Evolutionary conservation across 2,888 invertebrate species (phyloP), one percentile per base, ranked within the genome.

Genomic region (Oscheius sp.): DNA sequence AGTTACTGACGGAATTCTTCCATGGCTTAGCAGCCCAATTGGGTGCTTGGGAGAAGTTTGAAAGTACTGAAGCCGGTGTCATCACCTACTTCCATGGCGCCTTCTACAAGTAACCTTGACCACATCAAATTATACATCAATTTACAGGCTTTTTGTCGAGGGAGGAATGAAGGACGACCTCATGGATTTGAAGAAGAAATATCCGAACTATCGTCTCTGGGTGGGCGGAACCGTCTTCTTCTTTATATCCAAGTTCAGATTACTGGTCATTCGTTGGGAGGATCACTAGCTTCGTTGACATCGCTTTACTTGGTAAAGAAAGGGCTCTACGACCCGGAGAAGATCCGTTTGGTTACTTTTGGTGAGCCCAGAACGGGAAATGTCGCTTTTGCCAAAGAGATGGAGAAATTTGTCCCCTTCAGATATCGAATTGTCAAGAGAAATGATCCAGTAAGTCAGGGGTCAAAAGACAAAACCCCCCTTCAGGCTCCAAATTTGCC

Each of bases 281-380:
- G 87, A n/a, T 84, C 84, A 41, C 76, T 87, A 18, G 87, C 87
- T 7, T 85, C 87, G 1, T 86, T 87, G 84, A 87, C 87, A 1
- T 85, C 87, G 1, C 78, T 87, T 5, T 86, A 87, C 52, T 75
- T 88, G 1, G 84, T 84, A 35, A 85, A 86, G 53, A 79, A 80
- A 55, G 83, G 84, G 12, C 69, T 78, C n/a, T 80, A 85, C 72
- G 81, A 84, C 29, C 61, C 80, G 2, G 82, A 84, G 46, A 83
- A 80, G 76, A 53, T 78, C 9, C 74, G 76, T 58, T 45, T 85
- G 52, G 82, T 87, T 23, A 87, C 87, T n/a, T 87, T 86, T 68
- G 87, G 87, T 6, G 87, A 87, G 72, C 87, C 87, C n/a, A 74
- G 87, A 21, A 88, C 87, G n/a, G 87, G 87, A 56, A 87, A 87